Evolutionary conservation across 2,888 invertebrate genomes (phyloP).

Genomic region (Stramonita haemastoma): DNA sequence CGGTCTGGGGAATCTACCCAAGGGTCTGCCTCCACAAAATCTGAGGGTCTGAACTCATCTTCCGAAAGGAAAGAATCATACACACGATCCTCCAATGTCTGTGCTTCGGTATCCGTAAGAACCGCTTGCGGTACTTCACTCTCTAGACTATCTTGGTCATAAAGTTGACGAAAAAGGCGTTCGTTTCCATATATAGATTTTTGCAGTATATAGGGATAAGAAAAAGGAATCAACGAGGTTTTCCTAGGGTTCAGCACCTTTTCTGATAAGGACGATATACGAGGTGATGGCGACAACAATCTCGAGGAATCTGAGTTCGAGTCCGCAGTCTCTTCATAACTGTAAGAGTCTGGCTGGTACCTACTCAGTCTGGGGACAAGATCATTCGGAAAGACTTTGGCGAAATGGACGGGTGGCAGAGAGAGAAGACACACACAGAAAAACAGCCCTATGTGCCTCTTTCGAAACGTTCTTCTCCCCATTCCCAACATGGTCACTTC

Average conservation of each 20-base stretch:
- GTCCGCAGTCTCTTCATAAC: neutral
- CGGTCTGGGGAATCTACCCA: neutral
- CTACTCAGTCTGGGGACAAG: neutral
- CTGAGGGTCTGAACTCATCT: neutral
- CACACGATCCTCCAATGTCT: neutral
- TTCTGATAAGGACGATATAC: neutral
- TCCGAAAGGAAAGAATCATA: neutral
- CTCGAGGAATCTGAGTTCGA: neutral
- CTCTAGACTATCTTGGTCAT: neutral
- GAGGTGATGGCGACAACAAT: neutral
- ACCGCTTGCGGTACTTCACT: neutral
- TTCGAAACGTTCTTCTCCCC: no score
- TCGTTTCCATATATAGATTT: neutral
- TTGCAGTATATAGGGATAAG: neutral
- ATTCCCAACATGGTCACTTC: neutral
- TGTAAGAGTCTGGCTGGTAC: neutral
- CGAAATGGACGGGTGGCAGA: neutral
- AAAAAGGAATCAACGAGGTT: neutral
- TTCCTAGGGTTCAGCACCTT: neutral
- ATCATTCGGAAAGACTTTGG: slow-evolving; percentile 4
- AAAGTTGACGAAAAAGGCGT: neutral
- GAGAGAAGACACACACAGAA: slow-evolving; percentile 6
- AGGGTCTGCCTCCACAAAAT: neutral
- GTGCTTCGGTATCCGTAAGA: neutral
- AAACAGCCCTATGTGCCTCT: neutral